Evolutionary conservation across 2,888 invertebrate genomes (phyloP).

Genomic region (Ethmia dodecea): DNA sequence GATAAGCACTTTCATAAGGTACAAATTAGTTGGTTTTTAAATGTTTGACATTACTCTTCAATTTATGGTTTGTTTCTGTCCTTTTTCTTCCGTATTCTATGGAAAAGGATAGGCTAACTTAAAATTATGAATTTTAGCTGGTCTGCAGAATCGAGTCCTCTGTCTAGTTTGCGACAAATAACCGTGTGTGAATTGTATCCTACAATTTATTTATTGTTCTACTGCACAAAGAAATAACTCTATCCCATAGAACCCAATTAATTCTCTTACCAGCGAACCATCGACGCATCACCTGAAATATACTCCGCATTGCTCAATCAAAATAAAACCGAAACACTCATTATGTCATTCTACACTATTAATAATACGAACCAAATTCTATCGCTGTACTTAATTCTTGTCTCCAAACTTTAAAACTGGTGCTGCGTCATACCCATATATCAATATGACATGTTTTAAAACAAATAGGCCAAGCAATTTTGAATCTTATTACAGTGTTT

Average conservation of each 20-base stretch:
- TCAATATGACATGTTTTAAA: constrained; percentile 27
- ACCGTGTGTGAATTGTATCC: too few relatives aligned
- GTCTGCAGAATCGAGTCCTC: too few relatives aligned
- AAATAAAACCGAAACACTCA: constrained; percentile 42
- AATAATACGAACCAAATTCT: constrained; percentile 35
- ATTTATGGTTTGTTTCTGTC: too few relatives aligned
- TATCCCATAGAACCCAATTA: not conserved
- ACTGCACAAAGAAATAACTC: not conserved
- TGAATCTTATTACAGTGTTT: not conserved
- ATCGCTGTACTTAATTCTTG: constrained; percentile 52
- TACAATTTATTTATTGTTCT: too few relatives aligned
- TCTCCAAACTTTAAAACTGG: constrained; percentile 51
- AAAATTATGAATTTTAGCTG: too few relatives aligned
- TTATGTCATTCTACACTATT: constrained; percentile 63
- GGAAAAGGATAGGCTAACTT: too few relatives aligned
- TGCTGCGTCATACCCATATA: constrained; percentile 43
- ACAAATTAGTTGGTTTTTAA: too few relatives aligned
- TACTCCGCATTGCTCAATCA: constrained; percentile 35
- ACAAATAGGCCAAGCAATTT: not conserved
- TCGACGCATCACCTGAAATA: not conserved
- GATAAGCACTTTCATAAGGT: too few relatives aligned
- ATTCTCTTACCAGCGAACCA: too few relatives aligned
- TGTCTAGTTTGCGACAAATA: too few relatives aligned
- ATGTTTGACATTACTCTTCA: too few relatives aligned
- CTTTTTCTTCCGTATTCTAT: too few relatives aligned